Conservation (phyloP, 2,113 vertebrate genomes). For the Gymnogyps californianus region DNA sequence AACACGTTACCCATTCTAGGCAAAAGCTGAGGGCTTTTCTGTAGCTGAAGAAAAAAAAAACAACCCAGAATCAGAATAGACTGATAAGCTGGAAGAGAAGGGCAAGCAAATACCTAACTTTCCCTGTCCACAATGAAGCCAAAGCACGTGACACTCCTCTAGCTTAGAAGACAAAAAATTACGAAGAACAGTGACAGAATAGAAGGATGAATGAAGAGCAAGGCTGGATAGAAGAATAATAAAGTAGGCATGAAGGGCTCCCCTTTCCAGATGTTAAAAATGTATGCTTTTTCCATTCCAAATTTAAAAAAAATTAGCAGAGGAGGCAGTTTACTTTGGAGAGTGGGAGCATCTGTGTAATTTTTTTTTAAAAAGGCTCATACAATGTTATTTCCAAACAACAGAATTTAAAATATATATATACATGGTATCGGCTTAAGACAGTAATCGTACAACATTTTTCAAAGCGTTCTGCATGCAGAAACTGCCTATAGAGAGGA, state of each 20-base stretch:
- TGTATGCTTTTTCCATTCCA: not conserved
- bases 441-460: not conserved
- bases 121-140: constrained; percentile 27
- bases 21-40: constrained; percentile 40
- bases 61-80: not conserved
- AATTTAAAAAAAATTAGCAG: not conserved
- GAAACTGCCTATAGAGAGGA: not conserved
- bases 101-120: constrained; percentile 46
- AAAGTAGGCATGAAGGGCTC: not conserved
- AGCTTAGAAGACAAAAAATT: not conserved
- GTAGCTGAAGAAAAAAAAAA: not conserved
- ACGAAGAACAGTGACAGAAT: not conserved
- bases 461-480: not conserved
- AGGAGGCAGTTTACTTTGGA: constrained; percentile 20
- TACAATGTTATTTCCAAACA: not conserved
- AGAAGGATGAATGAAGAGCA: not conserved
- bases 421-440: not conserved
- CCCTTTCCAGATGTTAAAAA: not conserved
- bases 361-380: not conserved
- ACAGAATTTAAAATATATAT: not conserved
- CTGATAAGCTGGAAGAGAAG: not conserved
- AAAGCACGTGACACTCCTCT: not conserved
- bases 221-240: not conserved
- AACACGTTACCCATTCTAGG: not conserved
- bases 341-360: not conserved